Base-by-base conservation (phyloP, 1,140 invertebrate genomes). In the Alviniconcha marisindica region DNA sequence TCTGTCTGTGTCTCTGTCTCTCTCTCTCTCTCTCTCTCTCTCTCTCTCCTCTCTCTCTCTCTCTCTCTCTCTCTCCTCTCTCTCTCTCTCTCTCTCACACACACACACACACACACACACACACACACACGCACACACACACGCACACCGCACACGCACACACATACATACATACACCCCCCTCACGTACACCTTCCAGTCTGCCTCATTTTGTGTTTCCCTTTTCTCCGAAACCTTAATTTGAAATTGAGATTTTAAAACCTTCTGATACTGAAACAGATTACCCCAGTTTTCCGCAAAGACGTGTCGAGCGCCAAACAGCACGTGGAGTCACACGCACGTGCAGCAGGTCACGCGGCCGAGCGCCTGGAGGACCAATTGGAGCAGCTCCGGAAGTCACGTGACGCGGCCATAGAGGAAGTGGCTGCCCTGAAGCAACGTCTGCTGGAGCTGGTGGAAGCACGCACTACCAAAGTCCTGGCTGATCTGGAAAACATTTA, bases 361-460 rank as follows among this genome's bases (percentile, higher is more conserved):
- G 40, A 66, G 36, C 56, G 60, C 3, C 51, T 80, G 56, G 78
- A 80, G 40, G 78, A 69, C 33, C 78, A 69, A 28, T 60, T 80
- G n/a, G 78, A 80, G 10, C 54, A 80, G 40, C 78, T 80, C 33
- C 66, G 15, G 24, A 60, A 80, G 56, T 80, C 78, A 63, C 78
- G 78, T 40, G 56, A 80, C 24, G 24, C 14, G 5, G 78, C 40
- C 4, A 10, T 80, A 60, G 40, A 40, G 42, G 56, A 60, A 12
- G 40, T 80, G 56, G 78, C 66, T 10, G 12, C n/a, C 7, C n/a
- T 69, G 56, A 80, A 80, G 78, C 33, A 60, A 66, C 56, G 60
- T 1, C 60, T 80, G 56, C 56, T 80, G 33, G 78, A 80, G 38
- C 7, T 44, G 33, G 40, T 80, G 2, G 78, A 80, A 28, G 40